Percentiles rank a stretch among this genome's conserved stretches.
Evolutionary conservation across 1,140 invertebrate genomes (phyloP).

Genomic region (Drosophila ironensis): DNA sequence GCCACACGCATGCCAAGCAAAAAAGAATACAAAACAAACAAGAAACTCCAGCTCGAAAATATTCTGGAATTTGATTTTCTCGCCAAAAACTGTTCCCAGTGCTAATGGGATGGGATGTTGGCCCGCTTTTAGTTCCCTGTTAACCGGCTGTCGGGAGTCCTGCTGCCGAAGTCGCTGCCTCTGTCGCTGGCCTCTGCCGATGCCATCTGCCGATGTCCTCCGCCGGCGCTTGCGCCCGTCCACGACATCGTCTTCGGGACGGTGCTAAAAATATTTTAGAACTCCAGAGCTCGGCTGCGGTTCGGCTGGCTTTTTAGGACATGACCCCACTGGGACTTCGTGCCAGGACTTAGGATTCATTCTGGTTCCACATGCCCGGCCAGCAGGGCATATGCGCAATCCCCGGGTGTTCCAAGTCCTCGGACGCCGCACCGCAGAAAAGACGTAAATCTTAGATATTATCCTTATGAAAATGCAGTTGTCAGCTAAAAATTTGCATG

Average conservation of each 20-base stretch:
- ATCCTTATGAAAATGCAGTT: conserved; percentile 63
- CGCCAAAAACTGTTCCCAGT: conserved; percentile 39
- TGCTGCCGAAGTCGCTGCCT: conserved; percentile 22
- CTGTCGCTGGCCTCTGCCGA: conserved; percentile 9
- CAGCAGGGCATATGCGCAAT: conserved; percentile 44
- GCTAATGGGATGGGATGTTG: too few relatives aligned
- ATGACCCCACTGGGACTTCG: conserved; percentile 6
- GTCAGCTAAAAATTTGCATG: conserved; percentile 48
- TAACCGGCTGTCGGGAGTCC: not conserved
- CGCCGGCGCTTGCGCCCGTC: conserved; percentile 44
- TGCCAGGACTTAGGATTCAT: conserved; percentile 20
- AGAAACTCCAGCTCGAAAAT: too few relatives aligned
- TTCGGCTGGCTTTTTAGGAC: conserved; percentile 26
- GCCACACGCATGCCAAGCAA: conserved; percentile 53
- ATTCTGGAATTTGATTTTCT: too few relatives aligned
- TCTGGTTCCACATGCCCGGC: too few relatives aligned
- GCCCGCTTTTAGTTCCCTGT: conserved; percentile 38
- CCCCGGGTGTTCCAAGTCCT: too few relatives aligned
- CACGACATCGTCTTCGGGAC: too few relatives aligned
- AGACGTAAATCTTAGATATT: conserved; percentile 36
- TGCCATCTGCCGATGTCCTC: not conserved
- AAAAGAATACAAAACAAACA: conserved; percentile 31
- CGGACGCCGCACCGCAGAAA: too few relatives aligned
- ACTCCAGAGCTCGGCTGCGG: not conserved
- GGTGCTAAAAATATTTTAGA: not conserved